Percentiles rank a stretch among this genome's conserved stretches.
Conservation (phyloP, 2,113 vertebrate species). For the Calypte anna region DNA sequence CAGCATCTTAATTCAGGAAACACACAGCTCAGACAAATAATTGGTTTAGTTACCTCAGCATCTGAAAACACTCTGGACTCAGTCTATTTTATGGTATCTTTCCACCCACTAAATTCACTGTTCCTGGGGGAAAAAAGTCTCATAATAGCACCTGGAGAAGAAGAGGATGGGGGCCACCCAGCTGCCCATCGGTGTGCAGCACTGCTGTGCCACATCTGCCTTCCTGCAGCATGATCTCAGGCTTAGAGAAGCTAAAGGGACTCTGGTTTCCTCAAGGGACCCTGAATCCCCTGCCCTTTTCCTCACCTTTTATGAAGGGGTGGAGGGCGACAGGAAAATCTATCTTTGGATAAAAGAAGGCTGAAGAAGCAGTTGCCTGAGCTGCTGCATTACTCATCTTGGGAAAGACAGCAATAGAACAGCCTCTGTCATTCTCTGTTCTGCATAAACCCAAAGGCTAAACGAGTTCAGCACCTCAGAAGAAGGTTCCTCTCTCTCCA, state of each 20-base stretch:
- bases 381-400: background rate
- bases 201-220: background rate
- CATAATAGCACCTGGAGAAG: background rate
- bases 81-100: background rate
- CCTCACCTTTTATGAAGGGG: background rate
- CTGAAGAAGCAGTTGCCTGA: background rate
- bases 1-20: background rate
- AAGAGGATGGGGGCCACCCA: background rate
- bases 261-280: background rate
- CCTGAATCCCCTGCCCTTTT: background rate
- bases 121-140: background rate
- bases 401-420: background rate
- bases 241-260: background rate
- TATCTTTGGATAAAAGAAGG: background rate
- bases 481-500: background rate
- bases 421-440: background rate
- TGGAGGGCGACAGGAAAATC: background rate
- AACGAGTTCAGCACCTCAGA: background rate
- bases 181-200: rapidly evolving
- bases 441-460: background rate
- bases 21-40: background rate
- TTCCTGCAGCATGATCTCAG: background rate
- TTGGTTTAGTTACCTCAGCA: background rate
- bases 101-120: background rate
- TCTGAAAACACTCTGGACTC: background rate